Conservation (phyloP, 2,797 vertebrate genomes). For the Poecilia velifera region DNA sequence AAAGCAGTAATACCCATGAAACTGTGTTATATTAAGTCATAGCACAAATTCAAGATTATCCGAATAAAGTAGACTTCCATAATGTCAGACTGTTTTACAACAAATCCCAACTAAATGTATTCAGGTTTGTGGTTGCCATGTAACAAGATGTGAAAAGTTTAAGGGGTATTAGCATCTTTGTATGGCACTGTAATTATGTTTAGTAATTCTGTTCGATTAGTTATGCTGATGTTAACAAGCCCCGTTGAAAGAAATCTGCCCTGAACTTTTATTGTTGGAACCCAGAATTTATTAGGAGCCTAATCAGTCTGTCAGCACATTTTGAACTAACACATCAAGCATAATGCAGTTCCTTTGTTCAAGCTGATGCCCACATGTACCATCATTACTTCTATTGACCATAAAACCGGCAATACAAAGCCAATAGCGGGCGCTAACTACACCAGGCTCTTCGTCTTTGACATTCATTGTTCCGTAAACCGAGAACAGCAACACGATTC, state of each 20-base stretch:
- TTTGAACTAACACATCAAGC: constrained; percentile 33
- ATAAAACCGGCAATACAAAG: constrained; percentile 63
- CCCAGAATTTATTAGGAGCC: constrained; percentile 45
- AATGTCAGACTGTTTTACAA: not conserved
- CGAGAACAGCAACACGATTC: constrained; percentile 38
- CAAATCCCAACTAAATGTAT: not conserved
- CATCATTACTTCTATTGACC: constrained; percentile 59
- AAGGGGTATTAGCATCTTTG: not conserved
- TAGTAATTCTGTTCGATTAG: not conserved
- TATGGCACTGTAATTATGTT: not conserved
- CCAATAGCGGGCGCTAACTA: constrained; percentile 46
- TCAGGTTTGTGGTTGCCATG: not conserved
- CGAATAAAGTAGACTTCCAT: not conserved
- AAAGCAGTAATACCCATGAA: not conserved
- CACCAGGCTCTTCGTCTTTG: constrained; percentile 24
- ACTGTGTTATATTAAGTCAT: not conserved
- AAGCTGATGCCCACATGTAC: constrained; percentile 45
- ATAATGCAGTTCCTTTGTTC: constrained; percentile 55
- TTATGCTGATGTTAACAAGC: not conserved
- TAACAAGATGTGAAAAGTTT: not conserved
- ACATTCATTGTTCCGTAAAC: constrained; percentile 76
- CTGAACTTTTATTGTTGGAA: constrained; percentile 41
- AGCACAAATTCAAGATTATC: not conserved
- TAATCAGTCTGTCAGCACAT: constrained; percentile 38
- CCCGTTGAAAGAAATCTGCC: constrained; percentile 27